These are phyloP conservation scores for Sebastes miniatus DNA, from an alignment of 2,797 vertebrate genomes.

Conservation along the genomic window DNA sequence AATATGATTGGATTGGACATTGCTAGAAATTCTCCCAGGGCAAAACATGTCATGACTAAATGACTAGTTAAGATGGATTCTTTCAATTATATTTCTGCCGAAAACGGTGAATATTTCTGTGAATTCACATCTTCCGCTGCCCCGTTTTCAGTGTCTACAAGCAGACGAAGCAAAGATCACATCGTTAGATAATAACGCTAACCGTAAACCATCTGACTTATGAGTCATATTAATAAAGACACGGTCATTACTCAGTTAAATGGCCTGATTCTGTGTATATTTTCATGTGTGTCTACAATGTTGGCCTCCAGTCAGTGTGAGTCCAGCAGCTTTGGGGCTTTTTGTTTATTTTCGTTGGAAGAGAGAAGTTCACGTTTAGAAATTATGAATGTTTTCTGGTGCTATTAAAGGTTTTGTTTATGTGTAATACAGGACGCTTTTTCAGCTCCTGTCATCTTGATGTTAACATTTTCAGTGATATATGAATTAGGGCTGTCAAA, in stretches of 20 bases:
- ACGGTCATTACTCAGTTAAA: constrained; percentile 2
- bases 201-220: neutral
- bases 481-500: neutral
- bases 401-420: neutral
- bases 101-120: neutral
- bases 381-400: neutral
- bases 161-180: neutral
- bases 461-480: neutral
- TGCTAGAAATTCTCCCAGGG: neutral
- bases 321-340: neutral
- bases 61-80: neutral
- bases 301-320: neutral
- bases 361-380: neutral
- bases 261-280: neutral
- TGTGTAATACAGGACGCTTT: neutral
- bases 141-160: neutral
- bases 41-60: neutral
- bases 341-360: constrained; percentile 1
- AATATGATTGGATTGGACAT: neutral
- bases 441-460: neutral
- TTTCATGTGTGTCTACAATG: neutral
- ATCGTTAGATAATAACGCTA: neutral
- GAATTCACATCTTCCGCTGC: neutral
- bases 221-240: neutral
- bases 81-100: neutral